Evolutionary conservation across 2,888 invertebrate genomes (phyloP).

Genomic region (Drosophila testacea): DNA sequence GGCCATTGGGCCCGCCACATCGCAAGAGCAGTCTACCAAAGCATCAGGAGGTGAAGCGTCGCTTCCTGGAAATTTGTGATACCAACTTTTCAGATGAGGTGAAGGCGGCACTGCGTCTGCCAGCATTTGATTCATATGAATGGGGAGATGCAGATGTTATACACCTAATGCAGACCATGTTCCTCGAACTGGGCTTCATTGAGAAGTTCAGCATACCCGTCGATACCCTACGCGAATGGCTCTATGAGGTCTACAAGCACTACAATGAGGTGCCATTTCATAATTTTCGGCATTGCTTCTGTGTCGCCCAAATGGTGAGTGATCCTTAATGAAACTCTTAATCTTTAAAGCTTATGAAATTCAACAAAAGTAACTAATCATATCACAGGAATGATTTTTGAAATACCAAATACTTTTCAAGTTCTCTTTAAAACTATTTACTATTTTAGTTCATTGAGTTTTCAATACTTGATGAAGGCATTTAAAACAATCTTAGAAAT

Average conservation of each 20-base stretch:
- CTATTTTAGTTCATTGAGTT: no score
- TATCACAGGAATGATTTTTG: not conserved
- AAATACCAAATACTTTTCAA: not conserved
- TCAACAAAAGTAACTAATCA: not conserved
- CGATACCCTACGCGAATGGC: conserved; percentile 89
- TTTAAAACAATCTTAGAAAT: no score
- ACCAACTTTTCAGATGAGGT: conserved; percentile 85
- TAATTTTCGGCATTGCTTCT: conserved; percentile 94
- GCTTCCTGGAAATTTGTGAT: conserved; percentile 85
- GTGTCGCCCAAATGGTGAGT: conserved; percentile 94
- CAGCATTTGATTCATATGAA: conserved; percentile 91
- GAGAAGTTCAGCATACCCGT: conserved; percentile 91
- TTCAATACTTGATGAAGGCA: no score
- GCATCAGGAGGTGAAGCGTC: conserved; percentile 85
- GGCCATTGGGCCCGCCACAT: conserved; percentile 84
- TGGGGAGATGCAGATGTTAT: conserved; percentile 93
- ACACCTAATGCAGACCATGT: conserved; percentile 92
- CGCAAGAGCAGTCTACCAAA: conserved; percentile 86
- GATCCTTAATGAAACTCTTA: no score
- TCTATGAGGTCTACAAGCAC: conserved; percentile 91
- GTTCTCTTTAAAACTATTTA: no score
- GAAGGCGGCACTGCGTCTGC: conserved; percentile 84
- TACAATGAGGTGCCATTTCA: conserved; percentile 95
- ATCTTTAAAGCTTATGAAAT: not conserved
- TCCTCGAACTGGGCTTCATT: conserved; percentile 90